phyloP scores from a whole-genome alignment of 1,140 invertebrate species.

The Epicauta chinensis region DNA sequence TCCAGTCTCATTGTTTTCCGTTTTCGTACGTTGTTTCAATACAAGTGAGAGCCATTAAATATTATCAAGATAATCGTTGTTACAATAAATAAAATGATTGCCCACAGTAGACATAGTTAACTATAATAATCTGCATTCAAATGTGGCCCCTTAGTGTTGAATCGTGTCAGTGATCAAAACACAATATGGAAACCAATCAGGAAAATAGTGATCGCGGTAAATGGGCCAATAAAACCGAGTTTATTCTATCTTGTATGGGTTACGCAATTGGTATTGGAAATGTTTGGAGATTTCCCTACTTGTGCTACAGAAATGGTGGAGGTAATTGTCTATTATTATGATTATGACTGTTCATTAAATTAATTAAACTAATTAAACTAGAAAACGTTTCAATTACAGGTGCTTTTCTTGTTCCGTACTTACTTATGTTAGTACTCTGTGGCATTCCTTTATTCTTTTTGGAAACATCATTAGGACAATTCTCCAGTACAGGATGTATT shows the following conservation, averaged over 20 bases:
- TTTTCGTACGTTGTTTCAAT: no score
- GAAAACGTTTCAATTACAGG: conserved; percentile 51
- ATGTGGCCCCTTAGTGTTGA: no score
- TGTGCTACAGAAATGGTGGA: conserved; percentile 75
- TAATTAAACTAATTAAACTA: no score
- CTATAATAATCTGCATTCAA: no score
- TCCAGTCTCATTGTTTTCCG: no score
- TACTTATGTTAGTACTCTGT: conserved; percentile 67
- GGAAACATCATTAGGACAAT: conserved; percentile 83
- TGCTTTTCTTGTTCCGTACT: conserved; percentile 70
- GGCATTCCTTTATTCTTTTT: conserved; percentile 86
- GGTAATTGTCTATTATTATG: conserved; percentile 46
- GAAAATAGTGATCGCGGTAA: conserved; percentile 11
- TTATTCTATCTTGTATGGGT: conserved; percentile 64
- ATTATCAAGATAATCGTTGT: no score
- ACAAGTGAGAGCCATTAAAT: no score
- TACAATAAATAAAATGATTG: no score
- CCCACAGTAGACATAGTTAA: no score
- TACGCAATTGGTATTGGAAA: conserved; percentile 76
- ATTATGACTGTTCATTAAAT: neutral
- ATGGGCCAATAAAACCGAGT: conserved; percentile 66
- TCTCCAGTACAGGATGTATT: conserved; percentile 73
- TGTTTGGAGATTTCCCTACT: conserved; percentile 83
- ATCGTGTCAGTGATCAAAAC: no score
- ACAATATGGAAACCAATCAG: no score